These are phyloP conservation scores for Arizona elegans DNA, from an alignment of 2,113 vertebrate species.

Conservation along the genomic window DNA sequence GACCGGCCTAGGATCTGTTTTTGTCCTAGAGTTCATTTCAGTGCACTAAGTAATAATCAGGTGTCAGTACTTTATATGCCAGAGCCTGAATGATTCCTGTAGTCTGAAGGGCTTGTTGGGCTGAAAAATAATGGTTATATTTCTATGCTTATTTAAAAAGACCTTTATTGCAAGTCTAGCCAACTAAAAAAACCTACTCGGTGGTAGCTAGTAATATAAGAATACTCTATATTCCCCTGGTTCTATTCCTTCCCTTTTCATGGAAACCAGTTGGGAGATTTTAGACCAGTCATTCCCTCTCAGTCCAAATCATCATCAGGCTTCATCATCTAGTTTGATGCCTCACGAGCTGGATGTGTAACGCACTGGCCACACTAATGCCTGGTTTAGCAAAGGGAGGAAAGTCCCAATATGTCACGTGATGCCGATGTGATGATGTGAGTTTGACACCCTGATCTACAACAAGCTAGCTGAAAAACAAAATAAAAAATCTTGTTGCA, in stretches of 20 bases:
- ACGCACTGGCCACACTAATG: too few species aligned
- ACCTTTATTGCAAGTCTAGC: not conserved
- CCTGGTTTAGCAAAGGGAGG: too few species aligned
- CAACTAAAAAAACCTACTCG: not conserved
- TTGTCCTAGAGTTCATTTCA: not conserved
- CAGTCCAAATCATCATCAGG: not conserved
- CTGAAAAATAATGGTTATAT: not conserved
- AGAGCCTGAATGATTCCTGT: not conserved
- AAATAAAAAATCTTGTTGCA: not conserved
- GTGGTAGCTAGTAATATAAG: not conserved
- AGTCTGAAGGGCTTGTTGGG: not conserved
- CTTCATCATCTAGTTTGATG: too few species aligned
- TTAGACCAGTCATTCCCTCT: not conserved
- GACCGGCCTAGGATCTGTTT: not conserved
- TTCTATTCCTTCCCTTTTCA: not conserved
- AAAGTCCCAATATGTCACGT: too few species aligned
- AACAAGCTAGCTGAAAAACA: not conserved
- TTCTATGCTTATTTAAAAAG: not conserved
- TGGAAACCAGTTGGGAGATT: not conserved
- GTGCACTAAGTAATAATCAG: not conserved
- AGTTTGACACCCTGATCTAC: too few species aligned
- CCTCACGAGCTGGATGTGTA: accelerated
- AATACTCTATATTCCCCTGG: not conserved
- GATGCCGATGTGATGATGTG: too few species aligned
- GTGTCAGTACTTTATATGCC: not conserved